These are phyloP conservation scores for Crossocerus cetratus DNA, from an alignment of 2,888 invertebrate species.

Conservation along the genomic window DNA sequence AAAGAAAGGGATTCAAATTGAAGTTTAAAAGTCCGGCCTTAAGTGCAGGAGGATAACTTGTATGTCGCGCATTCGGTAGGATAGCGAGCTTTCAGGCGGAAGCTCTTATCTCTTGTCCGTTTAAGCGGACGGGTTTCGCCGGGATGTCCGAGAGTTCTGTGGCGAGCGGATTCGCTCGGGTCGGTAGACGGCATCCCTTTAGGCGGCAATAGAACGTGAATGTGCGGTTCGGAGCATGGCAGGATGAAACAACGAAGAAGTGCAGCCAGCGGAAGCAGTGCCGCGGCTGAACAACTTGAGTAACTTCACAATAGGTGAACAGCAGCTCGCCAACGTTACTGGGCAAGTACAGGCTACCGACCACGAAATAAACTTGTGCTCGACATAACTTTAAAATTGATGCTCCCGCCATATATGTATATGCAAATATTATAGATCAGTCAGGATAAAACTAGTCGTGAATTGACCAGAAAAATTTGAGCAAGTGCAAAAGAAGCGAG, in stretches of 20 bases:
- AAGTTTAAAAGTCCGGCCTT: no score
- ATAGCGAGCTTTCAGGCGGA: no score
- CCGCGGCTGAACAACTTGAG: constrained; percentile 54
- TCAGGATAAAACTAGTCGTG: no score
- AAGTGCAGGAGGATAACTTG: no score
- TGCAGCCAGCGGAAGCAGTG: constrained; percentile 6
- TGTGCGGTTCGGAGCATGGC: constrained; percentile 35
- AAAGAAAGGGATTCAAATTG: no score
- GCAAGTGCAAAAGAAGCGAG: no score
- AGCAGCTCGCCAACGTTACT: constrained; percentile 26
- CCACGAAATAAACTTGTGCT: constrained; percentile 65
- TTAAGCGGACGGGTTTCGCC: background rate
- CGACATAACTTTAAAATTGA: constrained; percentile 70
- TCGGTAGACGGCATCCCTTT: constrained; percentile 18
- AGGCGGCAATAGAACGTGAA: constrained; percentile 35
- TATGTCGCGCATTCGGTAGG: no score
- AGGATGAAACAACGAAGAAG: constrained; percentile 2
- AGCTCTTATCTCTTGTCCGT: constrained; percentile 1
- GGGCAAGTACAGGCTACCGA: constrained; percentile 8
- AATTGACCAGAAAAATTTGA: no score
- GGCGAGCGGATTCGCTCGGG: background rate
- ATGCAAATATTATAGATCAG: no score
- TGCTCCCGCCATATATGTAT: constrained; percentile 54
- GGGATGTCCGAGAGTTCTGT: constrained; percentile 1
- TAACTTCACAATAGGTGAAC: constrained; percentile 67